Base-by-base conservation (phyloP, 2,113 vertebrate species). In the Serilophus lunatus region DNA sequence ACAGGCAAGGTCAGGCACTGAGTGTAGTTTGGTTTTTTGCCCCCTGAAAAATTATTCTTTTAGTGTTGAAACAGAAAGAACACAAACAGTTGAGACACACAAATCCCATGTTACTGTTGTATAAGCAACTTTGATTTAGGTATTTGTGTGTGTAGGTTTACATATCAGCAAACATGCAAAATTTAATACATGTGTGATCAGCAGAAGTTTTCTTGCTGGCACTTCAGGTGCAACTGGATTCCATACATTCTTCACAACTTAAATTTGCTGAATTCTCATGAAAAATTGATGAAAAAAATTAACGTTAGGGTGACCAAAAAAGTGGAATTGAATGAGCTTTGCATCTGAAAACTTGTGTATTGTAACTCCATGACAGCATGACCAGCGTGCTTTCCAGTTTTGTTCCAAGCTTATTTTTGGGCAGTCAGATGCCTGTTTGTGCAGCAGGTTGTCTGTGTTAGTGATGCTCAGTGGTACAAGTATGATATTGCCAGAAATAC, bases 321-420 rank as follows among this genome's bases (percentile, higher is more conserved):
- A 15, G 8, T 13, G 20, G 17, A 45, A 31, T 81, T 66, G 14
- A 33, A 26, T 65, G 20, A 31, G 3, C n/a, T 83, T 83, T 70
- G 12, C n/a, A 36, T 51, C 40, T 53, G 45, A 49, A 85, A 92
- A 40, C 22, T 81, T 36, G 88, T 57, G 56, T 31, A 1, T 42
- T 51, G 25, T 66, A 17, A 17, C 33, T 74, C 0, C 82, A 4
- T 5, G 44, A 1, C 9, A 64, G 12, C 6, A 10, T 0, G 8
- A 31, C 57, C 4, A 11, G 24, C 25, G 24, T 68, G 51, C 23
- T 77, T 33, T 50, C 40, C 14, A 40, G 16, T 54, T 74, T 63
- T 59, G 8, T 63, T 69, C 26, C 16, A 5, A 20, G 50, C 4
- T 79, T 29, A 2, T 49, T 68, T 69, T 45, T 33, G 64, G 61